A percentile compares a stretch with the other conserved stretches of the same genome.
Evolutionary conservation across 2,888 invertebrate genomes (phyloP).

Genomic region (Latheticus oryzae): DNA sequence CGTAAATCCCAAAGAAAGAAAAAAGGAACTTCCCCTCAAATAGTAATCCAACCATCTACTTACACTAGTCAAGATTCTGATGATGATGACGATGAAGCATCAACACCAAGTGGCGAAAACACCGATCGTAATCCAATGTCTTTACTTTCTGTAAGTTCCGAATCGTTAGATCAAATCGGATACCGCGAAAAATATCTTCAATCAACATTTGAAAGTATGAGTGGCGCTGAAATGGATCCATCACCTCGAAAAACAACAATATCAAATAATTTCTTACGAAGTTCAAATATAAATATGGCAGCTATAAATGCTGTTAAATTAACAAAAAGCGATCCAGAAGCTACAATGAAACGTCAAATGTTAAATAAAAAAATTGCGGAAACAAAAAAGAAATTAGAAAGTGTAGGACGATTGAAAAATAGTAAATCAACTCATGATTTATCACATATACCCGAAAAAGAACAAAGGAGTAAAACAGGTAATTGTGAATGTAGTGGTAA

Average conservation of each 20-base stretch:
- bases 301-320: conserved; percentile 70
- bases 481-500: conserved; percentile 45
- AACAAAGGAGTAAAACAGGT: conserved; percentile 53
- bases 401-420: conserved; percentile 80
- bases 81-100: conserved; percentile 80
- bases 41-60: conserved; percentile 55
- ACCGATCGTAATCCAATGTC: conserved; percentile 81
- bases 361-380: conserved; percentile 85
- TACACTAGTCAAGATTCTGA: conserved; percentile 78
- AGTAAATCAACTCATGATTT: conserved; percentile 90
- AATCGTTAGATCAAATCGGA: conserved; percentile 71
- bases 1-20: conserved; percentile 80
- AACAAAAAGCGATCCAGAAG: conserved; percentile 73
- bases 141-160: conserved; percentile 80
- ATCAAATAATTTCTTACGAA: conserved; percentile 70
- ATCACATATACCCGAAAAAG: conserved; percentile 74
- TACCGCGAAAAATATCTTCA: conserved; percentile 73
- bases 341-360: conserved; percentile 78
- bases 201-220: conserved; percentile 78
- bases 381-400: conserved; percentile 87
- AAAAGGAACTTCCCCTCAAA: conserved; percentile 68
- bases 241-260: conserved; percentile 68
- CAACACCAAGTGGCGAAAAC: conserved; percentile 85
- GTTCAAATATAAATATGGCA: conserved; percentile 64
- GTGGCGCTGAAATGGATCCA: conserved; percentile 69